Percentiles rank a stretch among this genome's conserved stretches.
These are phyloP conservation scores for Equus przewalskii DNA, from an alignment of 2,113 vertebrate genomes.

Conservation along the genomic window DNA sequence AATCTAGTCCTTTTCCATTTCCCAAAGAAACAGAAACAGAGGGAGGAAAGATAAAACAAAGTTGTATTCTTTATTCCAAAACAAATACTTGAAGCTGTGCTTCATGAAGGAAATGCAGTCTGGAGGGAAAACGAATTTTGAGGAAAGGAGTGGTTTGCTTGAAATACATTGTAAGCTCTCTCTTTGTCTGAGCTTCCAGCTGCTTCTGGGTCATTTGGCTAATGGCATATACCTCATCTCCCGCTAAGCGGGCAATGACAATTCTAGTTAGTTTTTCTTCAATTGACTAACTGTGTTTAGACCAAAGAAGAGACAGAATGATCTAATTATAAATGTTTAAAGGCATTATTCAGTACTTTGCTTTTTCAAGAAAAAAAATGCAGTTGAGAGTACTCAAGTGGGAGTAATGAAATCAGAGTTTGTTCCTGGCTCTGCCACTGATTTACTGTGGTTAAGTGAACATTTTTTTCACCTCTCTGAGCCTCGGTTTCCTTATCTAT, in stretches of 20 bases:
- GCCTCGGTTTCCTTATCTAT: neutral
- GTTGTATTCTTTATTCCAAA: conserved; percentile 4
- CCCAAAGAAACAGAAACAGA: neutral
- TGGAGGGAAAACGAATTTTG: neutral
- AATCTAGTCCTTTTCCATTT: neutral
- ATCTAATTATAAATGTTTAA: conserved; percentile 64
- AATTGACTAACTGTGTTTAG: conserved; percentile 59
- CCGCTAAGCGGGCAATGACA: conserved; percentile 36
- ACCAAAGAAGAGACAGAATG: conserved; percentile 56
- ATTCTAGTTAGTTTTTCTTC: conserved; percentile 58
- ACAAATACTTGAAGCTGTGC: neutral
- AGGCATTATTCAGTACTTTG: conserved; percentile 45
- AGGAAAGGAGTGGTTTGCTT: conserved; percentile 24
- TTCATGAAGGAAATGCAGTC: neutral
- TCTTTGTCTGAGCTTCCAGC: neutral
- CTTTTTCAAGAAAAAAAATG: neutral
- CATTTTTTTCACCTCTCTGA: neutral
- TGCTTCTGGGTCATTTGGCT: neutral
- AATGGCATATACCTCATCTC: conserved; percentile 24
- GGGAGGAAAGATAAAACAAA: neutral
- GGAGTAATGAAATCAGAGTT: neutral
- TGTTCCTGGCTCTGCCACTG: neutral
- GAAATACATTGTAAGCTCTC: neutral
- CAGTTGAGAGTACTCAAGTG: neutral
- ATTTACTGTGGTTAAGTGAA: neutral